A percentile compares a stretch with the other conserved stretches of the same genome.
These are phyloP conservation scores for Oscheius sp. DNA, from an alignment of 1,140 invertebrate species.

Conservation along the genomic window DNA sequence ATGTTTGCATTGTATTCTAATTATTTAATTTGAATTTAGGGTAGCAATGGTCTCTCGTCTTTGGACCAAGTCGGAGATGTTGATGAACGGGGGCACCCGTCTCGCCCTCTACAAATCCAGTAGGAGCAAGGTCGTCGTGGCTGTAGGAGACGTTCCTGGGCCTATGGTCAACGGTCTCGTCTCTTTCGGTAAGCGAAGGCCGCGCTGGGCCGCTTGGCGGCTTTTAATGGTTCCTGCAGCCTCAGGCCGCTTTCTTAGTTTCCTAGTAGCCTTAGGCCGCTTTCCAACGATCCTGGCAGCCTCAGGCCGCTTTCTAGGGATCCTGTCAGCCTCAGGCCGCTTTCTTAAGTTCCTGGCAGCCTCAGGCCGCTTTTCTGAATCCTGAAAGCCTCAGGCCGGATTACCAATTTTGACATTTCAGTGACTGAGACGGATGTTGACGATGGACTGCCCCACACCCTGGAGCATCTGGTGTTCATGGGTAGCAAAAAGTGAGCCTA, in stretches of 20 bases:
- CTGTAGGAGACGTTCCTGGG: slow-evolving; percentile 78
- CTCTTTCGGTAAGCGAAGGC: slow-evolving; percentile 78
- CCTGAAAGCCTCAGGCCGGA: neutral
- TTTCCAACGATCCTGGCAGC: no score
- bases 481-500: slow-evolving; percentile 81
- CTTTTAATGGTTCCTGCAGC: no score
- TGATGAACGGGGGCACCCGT: slow-evolving; percentile 34
- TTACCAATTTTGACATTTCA: slow-evolving; percentile 62
- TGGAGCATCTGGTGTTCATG: slow-evolving; percentile 87
- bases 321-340: no score
- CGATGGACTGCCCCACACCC: slow-evolving; percentile 84
- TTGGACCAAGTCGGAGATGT: slow-evolving; percentile 10
- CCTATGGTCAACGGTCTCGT: slow-evolving; percentile 82
- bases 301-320: no score
- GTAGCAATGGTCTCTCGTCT: slow-evolving; percentile 13
- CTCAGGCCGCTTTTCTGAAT: no score
- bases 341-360: no score
- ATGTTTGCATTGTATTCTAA: neutral
- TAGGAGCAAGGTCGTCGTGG: slow-evolving; percentile 61
- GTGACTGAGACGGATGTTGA: slow-evolving; percentile 85
- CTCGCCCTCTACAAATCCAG: neutral
- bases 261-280: no score
- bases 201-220: no score
- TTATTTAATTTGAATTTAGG: neutral
- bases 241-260: no score